Percentiles rank a stretch among this genome's conserved stretches.
phyloP scores from a whole-genome alignment of 1,140 invertebrate species.

The Diprion similis region DNA sequence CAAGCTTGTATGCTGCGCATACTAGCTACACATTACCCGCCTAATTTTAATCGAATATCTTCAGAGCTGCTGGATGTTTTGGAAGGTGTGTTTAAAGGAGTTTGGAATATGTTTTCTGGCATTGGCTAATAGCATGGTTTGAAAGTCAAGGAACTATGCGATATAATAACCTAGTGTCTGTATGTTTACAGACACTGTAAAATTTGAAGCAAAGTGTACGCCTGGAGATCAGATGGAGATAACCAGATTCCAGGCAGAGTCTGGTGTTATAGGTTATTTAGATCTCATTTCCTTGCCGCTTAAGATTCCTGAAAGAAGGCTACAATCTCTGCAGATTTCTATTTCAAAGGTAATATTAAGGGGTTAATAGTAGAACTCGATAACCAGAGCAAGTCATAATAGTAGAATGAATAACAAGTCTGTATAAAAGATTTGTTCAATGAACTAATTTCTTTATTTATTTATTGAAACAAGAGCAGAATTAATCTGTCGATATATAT shows the following conservation, averaged over 20 bases:
- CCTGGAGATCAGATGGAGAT: slow-evolving; percentile 32
- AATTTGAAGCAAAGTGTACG: slow-evolving; percentile 27
- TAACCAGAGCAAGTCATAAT: not conserved
- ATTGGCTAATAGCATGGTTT: slow-evolving; percentile 7
- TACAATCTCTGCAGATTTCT: slow-evolving; percentile 39
- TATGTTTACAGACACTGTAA: slow-evolving; percentile 35
- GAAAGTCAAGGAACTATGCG: not conserved
- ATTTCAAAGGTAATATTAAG: slow-evolving; percentile 42
- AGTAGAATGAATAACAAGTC: too few species aligned
- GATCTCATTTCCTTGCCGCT: slow-evolving; percentile 43
- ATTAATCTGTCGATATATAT: too few species aligned
- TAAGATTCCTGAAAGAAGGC: slow-evolving; percentile 32
- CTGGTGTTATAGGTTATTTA: slow-evolving; percentile 41
- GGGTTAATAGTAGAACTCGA: not conserved
- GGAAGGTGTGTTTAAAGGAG: slow-evolving; percentile 34
- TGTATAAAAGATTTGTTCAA: too few species aligned
- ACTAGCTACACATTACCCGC: slow-evolving; percentile 42
- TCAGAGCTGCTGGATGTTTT: slow-evolving; percentile 46
- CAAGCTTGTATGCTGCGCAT: slow-evolving; percentile 52
- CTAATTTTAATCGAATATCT: slow-evolving; percentile 42
- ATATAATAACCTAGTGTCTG: not conserved
- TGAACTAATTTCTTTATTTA: too few species aligned
- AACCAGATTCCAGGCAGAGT: slow-evolving; percentile 38
- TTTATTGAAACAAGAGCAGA: too few species aligned
- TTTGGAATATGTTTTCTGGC: slow-evolving; percentile 17